Evolutionary conservation across 2,113 vertebrate species (phyloP).

Genomic region (Paramormyrops kingsleyae): DNA sequence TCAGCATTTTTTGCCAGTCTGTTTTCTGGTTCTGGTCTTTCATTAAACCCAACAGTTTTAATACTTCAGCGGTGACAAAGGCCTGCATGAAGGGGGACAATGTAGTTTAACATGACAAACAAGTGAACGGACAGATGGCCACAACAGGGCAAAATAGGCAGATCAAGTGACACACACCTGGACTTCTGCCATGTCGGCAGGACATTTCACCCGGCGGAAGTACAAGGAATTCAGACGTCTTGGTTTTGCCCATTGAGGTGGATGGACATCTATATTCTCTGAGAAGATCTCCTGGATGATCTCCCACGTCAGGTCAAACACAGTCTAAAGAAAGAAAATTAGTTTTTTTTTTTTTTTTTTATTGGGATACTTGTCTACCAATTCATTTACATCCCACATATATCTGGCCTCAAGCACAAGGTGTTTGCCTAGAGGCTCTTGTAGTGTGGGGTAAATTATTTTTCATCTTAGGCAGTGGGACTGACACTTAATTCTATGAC

Average conservation of each 20-base stretch:
- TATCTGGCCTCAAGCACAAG: neutral
- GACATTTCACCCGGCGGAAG: slow-evolving; percentile 73
- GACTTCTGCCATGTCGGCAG: slow-evolving; percentile 69
- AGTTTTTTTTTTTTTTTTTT: neutral
- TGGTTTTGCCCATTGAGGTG: slow-evolving; percentile 86
- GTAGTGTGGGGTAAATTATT: neutral
- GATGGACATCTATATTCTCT: slow-evolving; percentile 79
- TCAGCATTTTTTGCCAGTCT: slow-evolving; percentile 98
- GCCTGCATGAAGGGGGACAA: slow-evolving; percentile 52
- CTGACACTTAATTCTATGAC: neutral
- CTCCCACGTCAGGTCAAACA: slow-evolving; percentile 90
- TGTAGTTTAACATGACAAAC: neutral
- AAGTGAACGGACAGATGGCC: neutral
- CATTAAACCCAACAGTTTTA: slow-evolving; percentile 78
- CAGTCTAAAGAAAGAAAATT: slow-evolving; percentile 58
- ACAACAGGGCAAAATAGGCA: neutral
- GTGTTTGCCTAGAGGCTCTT: neutral
- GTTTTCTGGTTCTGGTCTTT: slow-evolving; percentile 82
- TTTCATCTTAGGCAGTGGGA: neutral
- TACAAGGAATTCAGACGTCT: slow-evolving; percentile 67
- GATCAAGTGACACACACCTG: slow-evolving; percentile 62
- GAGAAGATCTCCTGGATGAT: slow-evolving; percentile 88
- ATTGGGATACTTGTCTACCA: neutral
- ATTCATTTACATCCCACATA: neutral
- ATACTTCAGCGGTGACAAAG: slow-evolving; percentile 78